Percentiles rank a stretch among this genome's conserved stretches.
Evolutionary conservation across 2,888 invertebrate genomes (phyloP).

Genomic region (Caenorhabditis japonica): DNA sequence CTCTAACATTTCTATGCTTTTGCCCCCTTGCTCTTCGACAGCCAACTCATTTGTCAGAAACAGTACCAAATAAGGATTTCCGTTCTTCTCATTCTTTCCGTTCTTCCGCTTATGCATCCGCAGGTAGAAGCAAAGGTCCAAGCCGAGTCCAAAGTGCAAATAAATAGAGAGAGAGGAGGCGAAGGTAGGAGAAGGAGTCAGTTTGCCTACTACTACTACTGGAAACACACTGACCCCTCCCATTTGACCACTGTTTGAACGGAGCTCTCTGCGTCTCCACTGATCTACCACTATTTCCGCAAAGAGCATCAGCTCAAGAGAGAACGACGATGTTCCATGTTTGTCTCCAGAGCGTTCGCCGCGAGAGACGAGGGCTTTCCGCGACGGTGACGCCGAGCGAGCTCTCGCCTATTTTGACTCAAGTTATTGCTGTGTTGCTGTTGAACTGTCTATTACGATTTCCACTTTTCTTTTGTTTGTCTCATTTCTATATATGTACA

Average conservation of each 20-base stretch:
- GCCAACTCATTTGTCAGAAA: too few species aligned
- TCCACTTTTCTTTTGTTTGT: constrained; percentile 20
- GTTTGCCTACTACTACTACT: constrained; percentile 56
- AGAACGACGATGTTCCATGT: constrained; percentile 42
- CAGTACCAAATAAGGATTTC: too few species aligned
- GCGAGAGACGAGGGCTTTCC: constrained; percentile 24
- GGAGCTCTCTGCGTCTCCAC: constrained; percentile 26
- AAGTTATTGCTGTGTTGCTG: constrained; percentile 48
- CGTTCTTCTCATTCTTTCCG: not conserved
- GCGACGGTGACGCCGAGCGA: constrained; percentile 2
- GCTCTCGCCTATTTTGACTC: constrained; percentile 34
- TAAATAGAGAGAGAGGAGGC: constrained; percentile 13
- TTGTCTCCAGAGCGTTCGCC: constrained; percentile 38
- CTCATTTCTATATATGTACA: constrained; percentile 11
- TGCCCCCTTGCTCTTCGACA: not conserved
- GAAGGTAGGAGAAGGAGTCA: constrained; percentile 30
- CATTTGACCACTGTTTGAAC: constrained; percentile 51
- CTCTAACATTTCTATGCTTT: too few species aligned
- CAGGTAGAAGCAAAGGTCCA: constrained; percentile 37
- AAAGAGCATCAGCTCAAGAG: constrained; percentile 26
- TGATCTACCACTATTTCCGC: constrained; percentile 14
- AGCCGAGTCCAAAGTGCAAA: constrained; percentile 50
- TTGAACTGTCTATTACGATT: constrained; percentile 53
- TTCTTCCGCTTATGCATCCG: constrained; percentile 29
- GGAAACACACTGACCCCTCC: constrained; percentile 39